A percentile compares a stretch with the other conserved stretches of the same genome.
Conservation (phyloP, 2,888 invertebrate species). For the Heliconius charithonia region DNA sequence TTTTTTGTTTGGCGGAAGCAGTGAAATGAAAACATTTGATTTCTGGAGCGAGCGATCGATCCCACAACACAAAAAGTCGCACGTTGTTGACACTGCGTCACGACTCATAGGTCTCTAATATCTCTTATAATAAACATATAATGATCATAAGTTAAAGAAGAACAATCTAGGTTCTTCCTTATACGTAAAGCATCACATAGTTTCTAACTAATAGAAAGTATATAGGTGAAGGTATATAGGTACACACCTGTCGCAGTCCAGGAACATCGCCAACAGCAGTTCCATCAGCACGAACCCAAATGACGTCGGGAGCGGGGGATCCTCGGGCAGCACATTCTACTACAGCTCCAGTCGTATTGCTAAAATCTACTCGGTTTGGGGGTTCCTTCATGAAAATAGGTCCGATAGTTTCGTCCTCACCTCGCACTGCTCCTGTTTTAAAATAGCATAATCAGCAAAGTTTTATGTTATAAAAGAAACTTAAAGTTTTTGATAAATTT, state of each 20-base stretch:
- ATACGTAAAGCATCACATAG: no score
- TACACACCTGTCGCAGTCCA: constrained; percentile 89
- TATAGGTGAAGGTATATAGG: not conserved
- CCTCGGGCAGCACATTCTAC: constrained; percentile 96
- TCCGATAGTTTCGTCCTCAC: constrained; percentile 91
- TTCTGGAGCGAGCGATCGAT: no score
- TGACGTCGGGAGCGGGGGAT: constrained; percentile 94
- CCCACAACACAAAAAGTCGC: no score
- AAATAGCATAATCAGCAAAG: constrained; percentile 17
- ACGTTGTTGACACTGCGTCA: no score
- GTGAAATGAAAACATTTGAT: no score
- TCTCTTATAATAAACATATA: no score
- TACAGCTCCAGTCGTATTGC: constrained; percentile 96
- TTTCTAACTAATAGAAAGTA: not conserved
- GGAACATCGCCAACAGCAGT: constrained; percentile 96
- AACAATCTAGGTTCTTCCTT: no score
- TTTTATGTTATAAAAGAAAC: not conserved
- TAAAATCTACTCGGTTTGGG: constrained; percentile 95
- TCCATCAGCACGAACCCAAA: constrained; percentile 96
- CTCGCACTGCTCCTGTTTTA: constrained; percentile 75
- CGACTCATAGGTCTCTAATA: no score
- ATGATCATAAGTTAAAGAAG: no score
- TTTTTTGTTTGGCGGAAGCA: no score
- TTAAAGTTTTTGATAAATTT: not conserved
- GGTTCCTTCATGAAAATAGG: constrained; percentile 97